A percentile compares a stretch with the other conserved stretches of the same genome.
Evolutionary conservation across 1,140 invertebrate genomes (phyloP).

Genomic region (Lordiphosa stackelbergi): DNA sequence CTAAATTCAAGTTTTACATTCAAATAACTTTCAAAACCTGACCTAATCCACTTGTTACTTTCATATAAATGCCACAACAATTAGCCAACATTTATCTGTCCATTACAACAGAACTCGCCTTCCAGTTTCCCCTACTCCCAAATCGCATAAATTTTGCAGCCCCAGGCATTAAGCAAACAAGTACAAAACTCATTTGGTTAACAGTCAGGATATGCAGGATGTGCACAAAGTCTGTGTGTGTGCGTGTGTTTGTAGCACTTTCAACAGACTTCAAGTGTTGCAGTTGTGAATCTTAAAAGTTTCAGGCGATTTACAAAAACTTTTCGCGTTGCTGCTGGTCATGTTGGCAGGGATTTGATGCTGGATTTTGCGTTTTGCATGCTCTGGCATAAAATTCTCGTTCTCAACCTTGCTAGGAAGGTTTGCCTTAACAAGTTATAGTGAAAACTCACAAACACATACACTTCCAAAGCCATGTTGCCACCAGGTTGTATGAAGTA

Average conservation of each 20-base stretch:
- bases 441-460: slow-evolving; percentile 15
- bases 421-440: slow-evolving; percentile 40
- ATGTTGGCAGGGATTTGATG: slow-evolving; percentile 49
- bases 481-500: slow-evolving; percentile 20
- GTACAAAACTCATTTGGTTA: slow-evolving; percentile 69
- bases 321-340: slow-evolving; percentile 46
- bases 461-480: slow-evolving; percentile 57
- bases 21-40: not conserved
- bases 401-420: slow-evolving; percentile 38
- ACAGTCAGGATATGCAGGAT: slow-evolving; percentile 67
- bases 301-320: slow-evolving; percentile 36
- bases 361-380: slow-evolving; percentile 26
- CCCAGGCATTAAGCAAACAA: slow-evolving; percentile 62
- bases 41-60: not conserved
- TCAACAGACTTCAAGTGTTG: slow-evolving; percentile 63
- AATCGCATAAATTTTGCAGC: slow-evolving; percentile 38
- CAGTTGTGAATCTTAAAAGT: slow-evolving; percentile 70
- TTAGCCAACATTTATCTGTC: slow-evolving; percentile 70
- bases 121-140: not conserved
- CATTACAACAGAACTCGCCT: slow-evolving; percentile 44
- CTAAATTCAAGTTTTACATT: no score
- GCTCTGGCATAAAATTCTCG: slow-evolving; percentile 5
- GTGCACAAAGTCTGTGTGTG: slow-evolving; percentile 28
- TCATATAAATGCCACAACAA: slow-evolving; percentile 52
- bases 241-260: slow-evolving; percentile 24